Conservation (phyloP, 2,797 vertebrate species). For the Luscinia megarhynchos region DNA sequence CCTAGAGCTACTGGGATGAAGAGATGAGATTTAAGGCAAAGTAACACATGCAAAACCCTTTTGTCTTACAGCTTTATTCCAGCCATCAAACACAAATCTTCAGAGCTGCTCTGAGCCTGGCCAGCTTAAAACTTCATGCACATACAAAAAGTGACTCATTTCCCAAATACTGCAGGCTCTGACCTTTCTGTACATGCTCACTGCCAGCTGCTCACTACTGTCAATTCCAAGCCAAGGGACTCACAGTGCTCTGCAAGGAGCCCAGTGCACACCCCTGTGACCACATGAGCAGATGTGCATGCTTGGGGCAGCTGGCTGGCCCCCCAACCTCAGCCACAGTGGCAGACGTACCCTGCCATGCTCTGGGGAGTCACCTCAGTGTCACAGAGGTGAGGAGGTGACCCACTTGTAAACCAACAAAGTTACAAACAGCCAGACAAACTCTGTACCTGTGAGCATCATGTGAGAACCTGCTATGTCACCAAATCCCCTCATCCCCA, state of each 20-base stretch:
- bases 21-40: slow-evolving; percentile 1
- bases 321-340: background rate
- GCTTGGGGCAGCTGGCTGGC: background rate
- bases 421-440: background rate
- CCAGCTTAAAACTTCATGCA: slow-evolving; percentile 1
- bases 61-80: background rate
- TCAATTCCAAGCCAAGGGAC: background rate
- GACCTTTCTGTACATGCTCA: background rate
- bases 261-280: background rate
- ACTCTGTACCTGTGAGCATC: background rate
- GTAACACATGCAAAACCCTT: background rate
- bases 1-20: background rate
- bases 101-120: background rate
- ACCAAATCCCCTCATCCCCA: background rate
- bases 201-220: background rate
- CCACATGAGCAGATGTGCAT: fast-evolving
- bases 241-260: fast-evolving
- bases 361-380: background rate
- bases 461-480: background rate
- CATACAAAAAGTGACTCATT: slow-evolving; percentile 58
- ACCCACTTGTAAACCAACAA: background rate
- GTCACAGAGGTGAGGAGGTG: background rate
- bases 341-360: fast-evolving
- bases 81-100: background rate
- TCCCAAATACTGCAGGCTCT: slow-evolving; percentile 61